Base-by-base conservation (phyloP, 1,140 invertebrate genomes). In the Brachionus calyciflorus region DNA sequence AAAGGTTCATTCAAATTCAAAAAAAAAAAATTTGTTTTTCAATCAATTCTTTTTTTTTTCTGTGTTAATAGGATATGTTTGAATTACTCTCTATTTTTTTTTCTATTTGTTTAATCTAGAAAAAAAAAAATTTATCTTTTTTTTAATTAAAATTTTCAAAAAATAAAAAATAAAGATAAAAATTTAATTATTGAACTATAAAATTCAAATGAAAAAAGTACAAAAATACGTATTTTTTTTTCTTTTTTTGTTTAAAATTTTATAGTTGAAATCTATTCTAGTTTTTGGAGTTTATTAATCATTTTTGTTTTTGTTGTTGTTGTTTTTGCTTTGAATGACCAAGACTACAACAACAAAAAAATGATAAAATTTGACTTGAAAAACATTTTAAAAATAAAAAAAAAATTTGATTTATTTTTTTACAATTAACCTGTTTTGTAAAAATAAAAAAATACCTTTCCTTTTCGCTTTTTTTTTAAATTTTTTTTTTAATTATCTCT, bases 151-250 rank as follows among this genome's bases (percentile, higher is more conserved):
- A 60, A 60, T 33, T 33, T 33, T 49, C 30, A 17, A 60, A 60
- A 33, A 33, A 26, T 14, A 30, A 2, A 12, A 19, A 7, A 12
- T 7, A 28, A 55, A 60, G 55, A 60, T 60, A 60, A 60, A n/a
- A 60, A 60, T 60, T 60, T 60, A 60, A 60, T 60, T 60, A 60
- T 60, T 60, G 55, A 60, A 60, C 55, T 60, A 60, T 33, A 60
- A 60, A 60, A 10, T 53, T 26, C 51, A 26, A 53, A 53, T 7
- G 12, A 4, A 53, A 53, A 55, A 55, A 21, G n/a, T 55, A 26
- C 51, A n/a, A n/a, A n/a, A n/a, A n/a, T n/a, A n/a, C n/a, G n/a
- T n/a, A n/a, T n/a, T n/a, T n/a, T n/a, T n/a, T n/a, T n/a, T n/a
- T n/a, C n/a, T n/a, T n/a, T n/a, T n/a, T n/a, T n/a, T n/a, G n/a